Evolutionary conservation across 2,113 vertebrate genomes (phyloP), one percentile per base, ranked within the genome.

Genomic region (Sinocyclocheilus grahami): DNA sequence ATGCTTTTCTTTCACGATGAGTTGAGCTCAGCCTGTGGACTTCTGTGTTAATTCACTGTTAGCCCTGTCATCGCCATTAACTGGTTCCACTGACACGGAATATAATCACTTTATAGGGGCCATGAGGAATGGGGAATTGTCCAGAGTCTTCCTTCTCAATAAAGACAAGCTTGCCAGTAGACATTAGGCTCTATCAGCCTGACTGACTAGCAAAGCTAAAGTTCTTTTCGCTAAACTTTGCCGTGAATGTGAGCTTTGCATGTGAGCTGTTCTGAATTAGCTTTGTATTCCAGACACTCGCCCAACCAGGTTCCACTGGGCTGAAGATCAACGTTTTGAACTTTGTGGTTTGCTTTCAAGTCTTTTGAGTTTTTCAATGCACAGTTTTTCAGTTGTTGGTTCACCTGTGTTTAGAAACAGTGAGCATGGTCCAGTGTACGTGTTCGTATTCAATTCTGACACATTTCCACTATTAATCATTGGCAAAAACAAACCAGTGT

Each of bases 51-150:
- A 77, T 79, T 82, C 18, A 63, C 53, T 77, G 87, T 63, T 75
- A 37, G 42, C 65, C 46, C 87, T 90, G 89, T 87, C 89, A 89
- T 51, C 71, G 30, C n/a, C 63, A 72, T 85, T 89, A 85, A 82
- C 86, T 84, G 71, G 4, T 83, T 39, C 46, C 65, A 58, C 22
- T 88, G 84, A 88, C 84, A 78, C n/a, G 24, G 80, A 87, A 71
- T 76, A 33, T 76, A 83, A 87, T 88, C 67, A 83, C 27, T 69
- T 84, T 87, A 80, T 58, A 60, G 65, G 86, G 71, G 22, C 76
- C 46, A 51, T 78, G 72, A 84, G 80, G 53, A 86, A 78, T 46
- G 60, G 58, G 63, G 55, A 51, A 85, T 86, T 51, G 82, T 75
- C 82, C 75, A 74, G 12, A 81, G 85, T 65, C 27, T 51, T 79